Percentiles rank a stretch among this genome's conserved stretches.
phyloP scores from a whole-genome alignment of 2,888 invertebrate species.

The Watsonalla binaria region DNA sequence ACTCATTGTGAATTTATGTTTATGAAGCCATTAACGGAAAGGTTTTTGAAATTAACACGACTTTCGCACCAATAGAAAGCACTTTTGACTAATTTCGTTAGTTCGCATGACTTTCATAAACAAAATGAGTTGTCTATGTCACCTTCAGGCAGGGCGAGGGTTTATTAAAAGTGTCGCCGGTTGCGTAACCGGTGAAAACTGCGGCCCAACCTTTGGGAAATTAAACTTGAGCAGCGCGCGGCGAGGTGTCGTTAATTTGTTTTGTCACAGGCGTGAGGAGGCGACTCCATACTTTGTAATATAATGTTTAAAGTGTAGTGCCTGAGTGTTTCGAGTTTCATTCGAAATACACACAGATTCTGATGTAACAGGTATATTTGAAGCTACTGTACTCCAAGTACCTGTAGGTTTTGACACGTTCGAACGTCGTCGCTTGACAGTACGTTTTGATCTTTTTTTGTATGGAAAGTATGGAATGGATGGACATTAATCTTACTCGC shows the following conservation, averaged over 20 bases:
- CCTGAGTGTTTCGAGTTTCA: slow-evolving; percentile 6
- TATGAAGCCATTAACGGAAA: no score
- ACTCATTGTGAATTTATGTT: no score
- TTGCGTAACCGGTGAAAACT: slow-evolving; percentile 41
- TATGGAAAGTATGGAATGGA: no score
- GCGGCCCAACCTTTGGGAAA: slow-evolving; percentile 64
- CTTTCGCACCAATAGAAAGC: no score
- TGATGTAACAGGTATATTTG: no score
- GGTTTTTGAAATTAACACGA: no score
- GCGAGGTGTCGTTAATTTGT: slow-evolving; percentile 62
- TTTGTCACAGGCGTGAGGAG: slow-evolving; percentile 36
- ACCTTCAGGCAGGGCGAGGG: slow-evolving; percentile 24
- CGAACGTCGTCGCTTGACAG: no score
- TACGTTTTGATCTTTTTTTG: no score
- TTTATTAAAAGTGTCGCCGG: slow-evolving; percentile 35
- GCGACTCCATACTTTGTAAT: slow-evolving; percentile 4
- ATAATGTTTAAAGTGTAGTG: no score
- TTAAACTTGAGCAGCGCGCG: slow-evolving; percentile 54
- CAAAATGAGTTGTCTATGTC: slow-evolving; percentile 28
- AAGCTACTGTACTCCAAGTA: no score
- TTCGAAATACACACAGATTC: neutral
- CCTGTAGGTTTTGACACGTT: no score
- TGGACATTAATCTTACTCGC: no score
- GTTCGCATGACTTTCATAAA: neutral
- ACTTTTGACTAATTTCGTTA: neutral